Evolutionary conservation across 1,140 invertebrate species (phyloP), one percentile per base, ranked within the genome.

Genomic region (Kradibia gibbosae): DNA sequence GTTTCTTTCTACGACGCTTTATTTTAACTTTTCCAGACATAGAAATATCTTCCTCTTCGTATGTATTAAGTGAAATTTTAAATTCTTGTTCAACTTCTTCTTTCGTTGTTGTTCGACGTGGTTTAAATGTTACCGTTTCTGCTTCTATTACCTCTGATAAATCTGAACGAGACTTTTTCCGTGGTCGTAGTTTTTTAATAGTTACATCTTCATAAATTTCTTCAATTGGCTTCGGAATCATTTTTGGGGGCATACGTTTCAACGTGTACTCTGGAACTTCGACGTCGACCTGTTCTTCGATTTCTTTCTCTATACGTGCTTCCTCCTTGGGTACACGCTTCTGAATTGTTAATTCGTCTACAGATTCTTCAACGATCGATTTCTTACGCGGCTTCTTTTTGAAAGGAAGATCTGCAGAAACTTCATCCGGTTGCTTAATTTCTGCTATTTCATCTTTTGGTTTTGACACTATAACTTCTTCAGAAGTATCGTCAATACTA

Each of bases 31-130:
- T 96, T 80, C 95, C 95, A 17, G 95, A 94, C 93, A 97, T 95
- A 8, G 95, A 95, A 82, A 97, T 95, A 89, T 96, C 95, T 92
- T 96, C 96, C 91, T 97, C 96, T 67, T 95, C 95, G 88, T 96
- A 96, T 0, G 94, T 95, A 90, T 96, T 95, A 67, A 96, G 90
- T 39, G 95, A 94, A 84, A 97, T 96, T 88, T 95, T 96, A 87
- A 96, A 96, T 90, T 96, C 95, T 91, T 96, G 95, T 88, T 96
- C 95, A 11, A 96, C 94, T 86, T 96, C 95, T 91, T 96, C 95
- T 90, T 96, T 95, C 3, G 93, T 95, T 90, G 94, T 94, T 8
- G 93, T 94, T 7, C 87, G 89, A 88, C 93, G 94, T 17, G 95
- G 94, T 84, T 94, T 93, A 89, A 96, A 96, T 25, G 94, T 96